Evolutionary conservation across 2,113 vertebrate genomes (phyloP), one percentile per base, ranked within the genome.

Genomic region (Embiotoca jacksoni): DNA sequence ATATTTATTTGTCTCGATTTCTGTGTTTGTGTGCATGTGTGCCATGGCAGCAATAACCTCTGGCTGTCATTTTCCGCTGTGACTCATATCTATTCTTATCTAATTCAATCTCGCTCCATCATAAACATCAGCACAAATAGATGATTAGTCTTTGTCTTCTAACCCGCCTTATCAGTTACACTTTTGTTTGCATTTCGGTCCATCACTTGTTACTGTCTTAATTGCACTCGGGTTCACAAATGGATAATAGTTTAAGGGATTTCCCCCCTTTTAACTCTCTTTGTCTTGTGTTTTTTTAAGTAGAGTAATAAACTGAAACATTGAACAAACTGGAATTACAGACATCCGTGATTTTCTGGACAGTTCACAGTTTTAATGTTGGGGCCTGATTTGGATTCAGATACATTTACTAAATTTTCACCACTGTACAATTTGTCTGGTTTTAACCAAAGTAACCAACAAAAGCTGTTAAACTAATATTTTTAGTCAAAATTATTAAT

Each of bases 11-110:
- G 62, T 74, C 53, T 23, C 23, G 23, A 23, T 23, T 23, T 23
- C 23, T 23, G 23, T 23, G 23, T 23, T 23, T 52, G 31, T 63
- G 56, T 52, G 31, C 61, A 33, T 33, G 35, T 58, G 72, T 58
- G 47, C 30, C 5, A 13, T 59, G 47, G 57, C 50, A 68, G 49
- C 67, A 68, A 13, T 74, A 80, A 78, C 74, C 60, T 73, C 62
- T 64, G 55, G 50, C 59, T 71, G 35, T 75, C 74, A 65, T 71
- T 66, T 77, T 23, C 30, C 52, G 62, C 39, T 4, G 4, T 69
- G 47, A 56, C 74, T 81, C 78, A 23, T 59, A 65, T 72, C 37
- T 67, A 6, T 68, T 71, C 54, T 52, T 35, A 44, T 66, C 44
- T 75, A 60, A 39, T 80, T 80, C 66, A 74, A 36, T 74, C 64